phyloP scores from a whole-genome alignment of 2,888 invertebrate genomes.

The Pinctada fucata region DNA sequence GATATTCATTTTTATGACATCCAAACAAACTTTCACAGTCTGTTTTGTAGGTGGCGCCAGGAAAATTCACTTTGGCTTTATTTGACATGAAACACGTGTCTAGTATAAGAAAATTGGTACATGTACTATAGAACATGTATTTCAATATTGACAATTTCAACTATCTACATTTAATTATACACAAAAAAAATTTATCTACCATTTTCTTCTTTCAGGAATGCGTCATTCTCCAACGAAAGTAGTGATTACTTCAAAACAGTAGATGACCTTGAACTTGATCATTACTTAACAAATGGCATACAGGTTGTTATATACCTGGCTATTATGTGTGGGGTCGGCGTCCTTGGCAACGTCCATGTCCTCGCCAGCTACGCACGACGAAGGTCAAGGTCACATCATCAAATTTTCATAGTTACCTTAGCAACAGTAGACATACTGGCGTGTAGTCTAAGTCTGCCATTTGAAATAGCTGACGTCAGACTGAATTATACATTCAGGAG shows the following conservation, averaged over 20 bases:
- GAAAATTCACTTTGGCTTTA: too few species aligned
- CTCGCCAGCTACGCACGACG: conserved; percentile 18
- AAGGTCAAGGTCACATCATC: conserved; percentile 23
- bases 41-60: too few species aligned
- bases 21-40: too few species aligned
- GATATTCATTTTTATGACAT: too few species aligned
- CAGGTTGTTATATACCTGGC: conserved; percentile 15
- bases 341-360: conserved; percentile 29
- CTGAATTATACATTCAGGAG: conserved; percentile 21
- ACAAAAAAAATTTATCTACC: too few species aligned
- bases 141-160: too few species aligned
- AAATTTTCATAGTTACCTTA: conserved; percentile 25
- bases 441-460: conserved; percentile 26
- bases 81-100: too few species aligned
- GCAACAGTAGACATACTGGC: conserved; percentile 20
- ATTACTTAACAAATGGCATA: conserved; percentile 17
- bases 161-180: too few species aligned
- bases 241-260: neutral
- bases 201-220: neutral
- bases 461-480: conserved; percentile 27
- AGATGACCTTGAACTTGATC: conserved; percentile 19
- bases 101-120: too few species aligned
- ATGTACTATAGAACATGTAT: too few species aligned
- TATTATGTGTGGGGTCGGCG: conserved; percentile 18
- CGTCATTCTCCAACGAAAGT: neutral